Base-by-base conservation (phyloP, 2,113 vertebrate genomes). In the Fregata magnificens region DNA sequence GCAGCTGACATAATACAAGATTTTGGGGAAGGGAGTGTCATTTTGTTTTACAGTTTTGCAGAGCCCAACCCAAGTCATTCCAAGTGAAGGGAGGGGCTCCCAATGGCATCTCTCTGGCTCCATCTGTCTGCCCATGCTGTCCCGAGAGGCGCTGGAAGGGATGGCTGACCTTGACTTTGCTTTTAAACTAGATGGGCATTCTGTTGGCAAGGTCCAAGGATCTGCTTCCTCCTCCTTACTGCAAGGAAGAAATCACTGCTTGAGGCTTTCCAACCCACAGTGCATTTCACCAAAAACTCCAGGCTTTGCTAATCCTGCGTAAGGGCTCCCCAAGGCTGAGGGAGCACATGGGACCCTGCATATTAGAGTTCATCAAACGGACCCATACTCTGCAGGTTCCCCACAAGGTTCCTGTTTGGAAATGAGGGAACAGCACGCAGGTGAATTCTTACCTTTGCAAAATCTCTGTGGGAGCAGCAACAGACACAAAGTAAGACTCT, bases 311-410 rank as follows among this genome's bases (percentile, higher is more conserved):
- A 49, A 34, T 26, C 40, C n/a, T 62, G 15, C 1, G 5, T 32
- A 26, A 76, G 36, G 40, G 21, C 10, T 74, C 18, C 45, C 17
- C 0, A 1, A 74, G 61, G 40, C 40, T 42, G 34, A 61, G 17
- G 40, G 49, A 56, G 28, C 36, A 15, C 1, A 1, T 8, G 17
- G 49, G 29, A 58, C 4, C 22, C 36, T 18, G 32, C 2, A 1
- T 71, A 71, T 36, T 34, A 13, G 24, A 58, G 11, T 32, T 82
- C 13, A 40, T 45, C 9, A 18, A 45, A 9, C 1, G 5, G 56
- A n/a, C 14, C 25, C 50, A 16, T 24, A 20, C 19, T 26, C 38
- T 71, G 34, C 28, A 45, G 28, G 20, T 88, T 70, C 16, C 29
- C 49, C 50, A 45, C 28, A 45, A 40, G 20, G 19, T 22, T 40